Conservation (phyloP, 2,888 invertebrate species). For the Eremobia ochroleuca region DNA sequence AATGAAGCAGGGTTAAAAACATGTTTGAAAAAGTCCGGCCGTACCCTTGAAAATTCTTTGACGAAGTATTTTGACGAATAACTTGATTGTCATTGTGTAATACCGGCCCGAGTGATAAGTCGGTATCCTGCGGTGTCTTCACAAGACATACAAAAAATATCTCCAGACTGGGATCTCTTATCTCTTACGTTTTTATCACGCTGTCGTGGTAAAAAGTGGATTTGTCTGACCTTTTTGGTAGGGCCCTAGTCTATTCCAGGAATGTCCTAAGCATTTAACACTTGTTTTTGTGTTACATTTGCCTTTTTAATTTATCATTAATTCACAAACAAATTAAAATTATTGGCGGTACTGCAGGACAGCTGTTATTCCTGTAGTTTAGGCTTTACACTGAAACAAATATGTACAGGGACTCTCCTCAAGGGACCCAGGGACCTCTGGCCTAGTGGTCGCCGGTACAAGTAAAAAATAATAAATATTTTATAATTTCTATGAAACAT, state of each 20-base stretch:
- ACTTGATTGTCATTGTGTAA: conserved; percentile 34
- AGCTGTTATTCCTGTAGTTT: background rate
- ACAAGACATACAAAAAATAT: conserved; percentile 36
- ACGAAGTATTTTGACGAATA: conserved; percentile 44
- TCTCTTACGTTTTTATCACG: conserved; percentile 42
- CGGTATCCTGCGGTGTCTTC: conserved; percentile 28
- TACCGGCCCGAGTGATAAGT: conserved; percentile 14
- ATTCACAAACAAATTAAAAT: background rate
- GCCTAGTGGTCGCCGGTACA: background rate
- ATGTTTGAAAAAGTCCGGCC: conserved; percentile 14
- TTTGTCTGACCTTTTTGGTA: conserved; percentile 15
- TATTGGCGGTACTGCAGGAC: background rate
- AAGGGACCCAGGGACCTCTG: background rate
- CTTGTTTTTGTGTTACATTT: background rate
- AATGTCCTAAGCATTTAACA: conserved; percentile 13
- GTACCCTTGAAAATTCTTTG: conserved; percentile 34
- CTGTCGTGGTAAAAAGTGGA: conserved; percentile 25
- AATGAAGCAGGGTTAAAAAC: conserved; percentile 45
- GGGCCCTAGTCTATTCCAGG: conserved; percentile 23
- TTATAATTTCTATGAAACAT: background rate
- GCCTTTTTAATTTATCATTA: background rate
- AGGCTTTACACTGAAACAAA: background rate
- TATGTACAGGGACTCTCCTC: background rate
- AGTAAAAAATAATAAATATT: background rate
- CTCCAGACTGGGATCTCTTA: conserved; percentile 33